Evolutionary conservation across 2,888 invertebrate genomes (phyloP).

Genomic region (Troglohyphantes excavatus): DNA sequence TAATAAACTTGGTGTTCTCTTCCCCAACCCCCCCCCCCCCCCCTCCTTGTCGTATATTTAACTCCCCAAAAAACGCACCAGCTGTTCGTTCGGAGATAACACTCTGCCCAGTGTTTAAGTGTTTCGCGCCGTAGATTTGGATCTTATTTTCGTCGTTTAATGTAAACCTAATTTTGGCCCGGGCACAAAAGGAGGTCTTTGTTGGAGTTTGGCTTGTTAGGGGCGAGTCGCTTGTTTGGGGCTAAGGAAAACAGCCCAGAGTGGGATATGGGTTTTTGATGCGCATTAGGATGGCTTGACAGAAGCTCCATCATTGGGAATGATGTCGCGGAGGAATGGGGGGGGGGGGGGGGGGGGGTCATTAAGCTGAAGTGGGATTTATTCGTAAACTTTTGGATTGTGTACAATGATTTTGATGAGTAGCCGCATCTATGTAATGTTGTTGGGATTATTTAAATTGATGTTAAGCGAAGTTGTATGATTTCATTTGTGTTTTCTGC

Average conservation of each 20-base stretch:
- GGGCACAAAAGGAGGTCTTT: constrained; percentile 34
- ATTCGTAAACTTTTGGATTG: not conserved
- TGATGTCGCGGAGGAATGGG: constrained; percentile 20
- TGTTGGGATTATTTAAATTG: too few relatives aligned
- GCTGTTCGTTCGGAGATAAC: constrained; percentile 66
- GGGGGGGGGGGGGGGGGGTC: too few relatives aligned
- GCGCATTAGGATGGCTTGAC: constrained; percentile 18
- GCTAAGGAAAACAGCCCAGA: constrained; percentile 20
- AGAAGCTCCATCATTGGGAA: constrained; percentile 24
- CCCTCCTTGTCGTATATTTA: constrained; percentile 67
- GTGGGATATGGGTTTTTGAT: not conserved
- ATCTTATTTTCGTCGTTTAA: constrained; percentile 68
- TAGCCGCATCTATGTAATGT: too few relatives aligned
- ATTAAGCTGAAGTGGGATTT: not conserved
- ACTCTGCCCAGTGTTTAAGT: constrained; percentile 54
- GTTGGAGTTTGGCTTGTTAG: constrained; percentile 61
- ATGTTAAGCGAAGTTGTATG: too few relatives aligned
- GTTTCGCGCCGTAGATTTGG: constrained; percentile 75
- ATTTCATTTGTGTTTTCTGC: too few relatives aligned
- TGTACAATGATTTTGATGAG: not conserved
- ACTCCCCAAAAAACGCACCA: constrained; percentile 54
- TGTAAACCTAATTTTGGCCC: constrained; percentile 54
- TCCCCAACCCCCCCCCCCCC: constrained; percentile 4
- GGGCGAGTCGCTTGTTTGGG: constrained; percentile 15
- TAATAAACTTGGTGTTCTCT: constrained; percentile 63